A percentile compares a stretch with the other conserved stretches of the same genome.
Conservation (phyloP, 2,113 vertebrate genomes). For the Halcyon senegalensis region DNA sequence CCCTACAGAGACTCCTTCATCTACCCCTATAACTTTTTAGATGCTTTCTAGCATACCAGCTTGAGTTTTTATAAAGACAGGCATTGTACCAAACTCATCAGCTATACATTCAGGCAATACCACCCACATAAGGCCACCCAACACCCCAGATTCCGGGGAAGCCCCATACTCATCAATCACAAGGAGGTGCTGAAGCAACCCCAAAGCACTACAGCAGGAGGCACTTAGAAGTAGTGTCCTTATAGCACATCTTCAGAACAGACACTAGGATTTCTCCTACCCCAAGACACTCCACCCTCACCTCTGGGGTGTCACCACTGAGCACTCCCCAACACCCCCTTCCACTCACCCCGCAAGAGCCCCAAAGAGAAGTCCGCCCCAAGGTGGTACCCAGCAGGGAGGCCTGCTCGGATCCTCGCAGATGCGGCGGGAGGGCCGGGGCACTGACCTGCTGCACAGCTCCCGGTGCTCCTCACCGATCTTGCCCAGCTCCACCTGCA, state of each 20-base stretch:
- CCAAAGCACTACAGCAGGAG: not conserved
- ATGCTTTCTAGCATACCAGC: not conserved
- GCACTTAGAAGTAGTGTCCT: accelerated
- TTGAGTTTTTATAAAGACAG: not conserved
- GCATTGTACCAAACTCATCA: not conserved
- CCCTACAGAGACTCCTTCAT: not conserved
- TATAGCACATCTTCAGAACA: too few species aligned
- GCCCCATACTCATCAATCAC: accelerated
- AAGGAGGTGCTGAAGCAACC: accelerated
- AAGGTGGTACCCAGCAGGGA: accelerated
- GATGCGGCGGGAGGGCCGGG: not conserved
- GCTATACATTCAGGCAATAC: accelerated
- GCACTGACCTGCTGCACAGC: conserved; percentile 76
- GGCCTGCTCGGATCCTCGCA: not conserved
- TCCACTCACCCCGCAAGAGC: accelerated
- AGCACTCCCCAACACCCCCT: accelerated
- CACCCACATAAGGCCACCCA: not conserved
- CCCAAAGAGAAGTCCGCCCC: not conserved
- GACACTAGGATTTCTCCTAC: accelerated
- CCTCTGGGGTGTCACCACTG: accelerated
- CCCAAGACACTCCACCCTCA: accelerated
- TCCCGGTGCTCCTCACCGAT: conserved; percentile 76
- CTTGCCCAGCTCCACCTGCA: conserved; percentile 80
- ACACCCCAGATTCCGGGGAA: accelerated
- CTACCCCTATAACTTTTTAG: not conserved